Percentiles rank a stretch among this genome's conserved stretches.
These are phyloP conservation scores for Cephus rjabovi DNA, from an alignment of 2,888 invertebrate species.

Conservation along the genomic window DNA sequence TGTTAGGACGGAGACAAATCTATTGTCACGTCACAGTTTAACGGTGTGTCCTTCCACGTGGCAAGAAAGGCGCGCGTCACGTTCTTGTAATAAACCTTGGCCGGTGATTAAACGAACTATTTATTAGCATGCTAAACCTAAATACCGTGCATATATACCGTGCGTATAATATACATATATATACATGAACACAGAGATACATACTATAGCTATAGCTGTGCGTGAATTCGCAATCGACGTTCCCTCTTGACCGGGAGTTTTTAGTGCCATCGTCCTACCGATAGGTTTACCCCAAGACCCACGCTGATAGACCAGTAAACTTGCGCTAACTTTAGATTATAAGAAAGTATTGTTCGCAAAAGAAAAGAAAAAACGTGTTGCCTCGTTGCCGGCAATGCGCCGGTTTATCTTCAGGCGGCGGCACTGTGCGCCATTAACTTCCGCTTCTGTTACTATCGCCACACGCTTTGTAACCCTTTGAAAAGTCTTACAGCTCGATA, in stretches of 20 bases:
- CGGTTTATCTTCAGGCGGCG: not conserved
- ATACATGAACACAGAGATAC: too few species aligned
- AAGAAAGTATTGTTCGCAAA: not conserved
- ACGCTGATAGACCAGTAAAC: not conserved
- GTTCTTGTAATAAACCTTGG: slow-evolving; percentile 23
- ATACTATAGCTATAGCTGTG: too few species aligned
- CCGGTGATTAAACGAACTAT: slow-evolving; percentile 19
- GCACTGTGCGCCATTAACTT: not conserved
- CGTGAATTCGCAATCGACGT: not conserved
- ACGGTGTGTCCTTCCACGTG: not conserved
- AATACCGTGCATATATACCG: slow-evolving; percentile 16
- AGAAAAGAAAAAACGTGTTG: not conserved
- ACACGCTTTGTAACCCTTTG: not conserved
- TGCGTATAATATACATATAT: not conserved
- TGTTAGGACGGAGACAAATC: not conserved
- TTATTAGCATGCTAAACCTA: slow-evolving; percentile 26
- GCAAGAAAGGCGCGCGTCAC: slow-evolving; percentile 2
- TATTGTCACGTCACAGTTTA: not conserved
- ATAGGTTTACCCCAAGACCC: not conserved
- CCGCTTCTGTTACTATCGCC: not conserved
- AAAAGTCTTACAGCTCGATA: not conserved
- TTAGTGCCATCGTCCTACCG: not conserved
- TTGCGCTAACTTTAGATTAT: not conserved
- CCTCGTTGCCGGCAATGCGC: not conserved
- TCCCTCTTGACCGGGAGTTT: not conserved